Percentiles rank a stretch among this genome's conserved stretches.
Evolutionary conservation across 2,888 invertebrate genomes (phyloP).

Genomic region (Argyresthia albistria): DNA sequence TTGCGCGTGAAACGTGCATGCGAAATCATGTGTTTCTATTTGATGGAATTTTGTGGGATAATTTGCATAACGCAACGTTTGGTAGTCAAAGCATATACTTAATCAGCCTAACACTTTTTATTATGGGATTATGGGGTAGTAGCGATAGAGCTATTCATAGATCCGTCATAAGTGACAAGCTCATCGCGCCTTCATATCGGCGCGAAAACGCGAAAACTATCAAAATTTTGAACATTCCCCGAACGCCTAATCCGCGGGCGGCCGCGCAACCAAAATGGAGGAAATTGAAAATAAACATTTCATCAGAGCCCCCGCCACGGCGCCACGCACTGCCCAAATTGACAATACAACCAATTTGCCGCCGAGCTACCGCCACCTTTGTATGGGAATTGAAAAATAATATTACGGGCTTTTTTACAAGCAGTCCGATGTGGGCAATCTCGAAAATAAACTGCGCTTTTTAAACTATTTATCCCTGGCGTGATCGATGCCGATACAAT

Average conservation of each 20-base stretch:
- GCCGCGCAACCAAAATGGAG: constrained; percentile 59
- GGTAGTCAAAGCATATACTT: too few species aligned
- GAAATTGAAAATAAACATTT: constrained; percentile 73
- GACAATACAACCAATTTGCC: constrained; percentile 72
- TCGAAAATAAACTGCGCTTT: constrained; percentile 61
- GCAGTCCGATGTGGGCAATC: constrained; percentile 49
- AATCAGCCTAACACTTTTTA: too few species aligned
- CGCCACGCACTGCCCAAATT: constrained; percentile 72
- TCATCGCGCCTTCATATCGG: too few species aligned
- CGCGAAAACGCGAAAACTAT: too few species aligned
- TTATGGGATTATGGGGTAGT: too few species aligned
- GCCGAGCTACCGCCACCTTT: constrained; percentile 67
- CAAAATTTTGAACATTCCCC: too few species aligned
- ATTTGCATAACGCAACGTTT: too few species aligned
- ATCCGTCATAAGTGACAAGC: too few species aligned
- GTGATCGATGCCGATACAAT: background rate
- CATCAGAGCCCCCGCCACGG: constrained; percentile 62
- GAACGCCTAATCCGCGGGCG: constrained; percentile 54
- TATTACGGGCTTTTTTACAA: constrained; percentile 60
- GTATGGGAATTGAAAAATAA: constrained; percentile 72
- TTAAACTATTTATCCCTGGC: constrained; percentile 18
- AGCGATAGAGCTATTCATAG: too few species aligned
- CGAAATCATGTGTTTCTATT: too few species aligned
- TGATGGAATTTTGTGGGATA: too few species aligned
- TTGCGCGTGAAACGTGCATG: too few species aligned